phyloP scores from a whole-genome alignment of 2,113 vertebrate genomes.

The Manacus vitellinus region DNA sequence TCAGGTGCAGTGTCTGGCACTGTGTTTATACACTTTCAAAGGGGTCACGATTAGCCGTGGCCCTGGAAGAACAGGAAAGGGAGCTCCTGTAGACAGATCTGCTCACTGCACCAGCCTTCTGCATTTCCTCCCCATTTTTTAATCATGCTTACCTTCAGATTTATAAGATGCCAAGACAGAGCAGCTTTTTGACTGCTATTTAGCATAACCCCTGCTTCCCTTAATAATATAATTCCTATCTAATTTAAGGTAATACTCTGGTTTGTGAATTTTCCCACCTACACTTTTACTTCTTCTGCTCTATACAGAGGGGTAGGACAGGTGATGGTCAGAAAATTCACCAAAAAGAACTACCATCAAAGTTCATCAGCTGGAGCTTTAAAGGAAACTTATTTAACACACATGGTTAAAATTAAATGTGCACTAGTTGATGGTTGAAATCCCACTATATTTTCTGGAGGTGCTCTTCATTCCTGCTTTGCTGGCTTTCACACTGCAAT shows the following conservation, averaged over 20 bases:
- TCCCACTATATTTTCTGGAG: neutral
- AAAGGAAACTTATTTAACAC: neutral
- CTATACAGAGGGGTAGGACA: neutral
- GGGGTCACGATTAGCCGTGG: accelerated
- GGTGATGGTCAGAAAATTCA: neutral
- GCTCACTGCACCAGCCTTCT: neutral
- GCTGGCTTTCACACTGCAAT: neutral
- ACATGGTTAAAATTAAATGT: neutral
- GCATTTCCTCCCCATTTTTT: neutral
- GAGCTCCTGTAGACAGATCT: neutral
- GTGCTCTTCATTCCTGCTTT: neutral
- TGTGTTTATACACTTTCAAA: neutral
- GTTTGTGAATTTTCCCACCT: neutral
- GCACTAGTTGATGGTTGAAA: neutral
- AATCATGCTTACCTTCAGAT: neutral
- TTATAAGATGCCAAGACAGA: neutral
- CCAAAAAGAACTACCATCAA: neutral
- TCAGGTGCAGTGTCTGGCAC: neutral
- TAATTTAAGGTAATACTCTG: neutral
- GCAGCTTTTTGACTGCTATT: neutral
- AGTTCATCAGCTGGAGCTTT: neutral
- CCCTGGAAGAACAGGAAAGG: neutral
- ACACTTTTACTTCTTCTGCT: neutral
- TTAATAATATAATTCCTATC: neutral
- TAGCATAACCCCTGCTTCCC: neutral